A percentile compares a stretch with the other conserved stretches of the same genome.
Conservation (phyloP, 2,888 invertebrate species). For the Monochamus alternatus region DNA sequence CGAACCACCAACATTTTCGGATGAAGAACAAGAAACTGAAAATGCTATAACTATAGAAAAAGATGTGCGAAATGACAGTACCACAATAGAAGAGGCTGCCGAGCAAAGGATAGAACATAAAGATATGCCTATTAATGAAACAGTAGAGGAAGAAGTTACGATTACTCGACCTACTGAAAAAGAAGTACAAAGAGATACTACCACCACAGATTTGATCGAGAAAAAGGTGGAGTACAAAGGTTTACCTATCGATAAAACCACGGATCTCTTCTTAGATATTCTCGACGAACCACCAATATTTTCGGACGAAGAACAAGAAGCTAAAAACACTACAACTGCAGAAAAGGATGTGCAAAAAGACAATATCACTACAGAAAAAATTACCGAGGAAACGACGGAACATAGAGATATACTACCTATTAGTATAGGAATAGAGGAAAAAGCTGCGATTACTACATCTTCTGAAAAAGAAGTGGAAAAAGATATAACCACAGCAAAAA, state of each 20-base stretch:
- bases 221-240: conserved; percentile 52
- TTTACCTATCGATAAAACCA: conserved; percentile 59
- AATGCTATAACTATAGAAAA: not conserved
- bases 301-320: not conserved
- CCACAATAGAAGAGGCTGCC: not conserved
- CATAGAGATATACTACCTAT: no score
- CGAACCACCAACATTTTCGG: conserved; percentile 44
- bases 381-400: no score
- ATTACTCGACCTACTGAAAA: not conserved
- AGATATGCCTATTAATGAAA: conserved; percentile 60
- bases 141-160: conserved; percentile 26
- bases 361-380: no score
- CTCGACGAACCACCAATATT: conserved; percentile 58
- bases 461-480: not conserved
- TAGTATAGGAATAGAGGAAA: no score
- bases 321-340: not conserved
- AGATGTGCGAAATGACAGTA: not conserved
- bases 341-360: no score
- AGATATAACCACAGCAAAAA: no score
- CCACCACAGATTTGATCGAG: not conserved
- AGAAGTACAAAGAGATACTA: no score
- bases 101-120: conserved; percentile 46
- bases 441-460: no score
- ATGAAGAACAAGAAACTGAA: not conserved
- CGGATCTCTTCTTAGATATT: conserved; percentile 65